Evolutionary conservation across 2,113 vertebrate species (phyloP).

Genomic region (Camelus bactrianus): DNA sequence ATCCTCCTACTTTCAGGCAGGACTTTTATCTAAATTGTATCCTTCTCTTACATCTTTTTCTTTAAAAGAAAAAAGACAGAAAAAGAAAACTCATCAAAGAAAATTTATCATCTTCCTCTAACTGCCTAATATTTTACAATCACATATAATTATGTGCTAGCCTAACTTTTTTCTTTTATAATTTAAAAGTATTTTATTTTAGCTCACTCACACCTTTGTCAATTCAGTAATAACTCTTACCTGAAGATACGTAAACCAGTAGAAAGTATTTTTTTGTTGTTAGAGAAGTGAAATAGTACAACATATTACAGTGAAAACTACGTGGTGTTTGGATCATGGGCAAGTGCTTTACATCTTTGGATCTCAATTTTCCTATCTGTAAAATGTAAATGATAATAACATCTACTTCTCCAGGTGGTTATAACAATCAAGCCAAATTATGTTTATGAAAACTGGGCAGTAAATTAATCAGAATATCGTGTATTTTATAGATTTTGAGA

Average conservation of each 20-base stretch:
- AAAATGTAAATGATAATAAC: not conserved
- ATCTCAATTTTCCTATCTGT: not conserved
- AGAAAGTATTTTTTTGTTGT: not conserved
- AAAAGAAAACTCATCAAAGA: slow-evolving; percentile 61
- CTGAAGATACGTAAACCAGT: not conserved
- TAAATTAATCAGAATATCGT: not conserved
- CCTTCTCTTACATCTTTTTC: not conserved
- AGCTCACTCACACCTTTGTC: not conserved
- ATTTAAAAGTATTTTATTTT: slow-evolving; percentile 18
- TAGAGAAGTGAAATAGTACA: not conserved
- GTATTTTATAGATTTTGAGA: not conserved
- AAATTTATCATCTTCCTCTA: slow-evolving; percentile 42
- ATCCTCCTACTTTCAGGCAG: slow-evolving; percentile 13
- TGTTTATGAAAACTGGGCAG: not conserved
- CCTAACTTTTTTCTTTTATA: slow-evolving; percentile 23
- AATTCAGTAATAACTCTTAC: not conserved
- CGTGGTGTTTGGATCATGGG: not conserved
- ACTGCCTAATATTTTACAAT: slow-evolving; percentile 30
- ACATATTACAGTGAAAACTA: not conserved
- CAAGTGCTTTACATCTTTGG: not conserved
- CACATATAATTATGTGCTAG: slow-evolving; percentile 7
- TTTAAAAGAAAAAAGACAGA: slow-evolving; percentile 45
- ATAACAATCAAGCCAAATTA: not conserved
- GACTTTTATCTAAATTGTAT: slow-evolving; percentile 64
- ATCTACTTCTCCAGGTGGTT: not conserved